These are phyloP conservation scores for Hippocampus kuda DNA, from an alignment of 2,797 vertebrate genomes.

Conservation along the genomic window DNA sequence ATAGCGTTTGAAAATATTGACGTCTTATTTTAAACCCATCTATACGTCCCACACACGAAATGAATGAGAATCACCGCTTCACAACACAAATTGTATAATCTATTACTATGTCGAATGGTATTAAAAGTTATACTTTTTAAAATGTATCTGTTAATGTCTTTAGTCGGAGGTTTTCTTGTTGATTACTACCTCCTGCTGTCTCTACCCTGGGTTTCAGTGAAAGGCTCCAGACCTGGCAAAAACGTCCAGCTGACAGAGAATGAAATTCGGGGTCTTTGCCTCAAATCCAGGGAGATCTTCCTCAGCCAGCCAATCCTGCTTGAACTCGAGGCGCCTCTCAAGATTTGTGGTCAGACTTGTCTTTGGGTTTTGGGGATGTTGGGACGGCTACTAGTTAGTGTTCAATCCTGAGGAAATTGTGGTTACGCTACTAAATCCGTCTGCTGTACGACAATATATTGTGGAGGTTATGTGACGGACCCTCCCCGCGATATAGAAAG, in stretches of 20 bases:
- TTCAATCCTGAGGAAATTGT: background rate
- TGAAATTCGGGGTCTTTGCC: constrained; percentile 74
- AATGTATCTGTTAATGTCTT: background rate
- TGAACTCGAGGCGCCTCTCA: constrained; percentile 74
- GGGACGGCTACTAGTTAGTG: background rate
- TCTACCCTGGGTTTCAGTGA: constrained; percentile 53
- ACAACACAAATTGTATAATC: no score
- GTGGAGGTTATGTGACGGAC: background rate
- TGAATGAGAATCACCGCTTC: no score
- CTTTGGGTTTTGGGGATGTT: background rate
- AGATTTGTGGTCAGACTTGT: constrained; percentile 71
- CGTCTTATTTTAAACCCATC: background rate
- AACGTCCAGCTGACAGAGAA: constrained; percentile 76
- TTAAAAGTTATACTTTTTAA: background rate
- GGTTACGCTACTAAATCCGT: no score
- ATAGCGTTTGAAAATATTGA: background rate
- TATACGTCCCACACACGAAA: no score
- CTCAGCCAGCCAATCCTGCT: constrained; percentile 77
- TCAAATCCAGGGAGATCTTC: constrained; percentile 77
- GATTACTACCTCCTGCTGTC: constrained; percentile 1
- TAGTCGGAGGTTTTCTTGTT: background rate
- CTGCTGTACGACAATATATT: background rate
- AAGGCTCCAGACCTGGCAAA: constrained; percentile 74
- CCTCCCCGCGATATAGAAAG: background rate
- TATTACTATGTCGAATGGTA: no score